phyloP scores from a whole-genome alignment of 2,888 invertebrate species.

The Phaedon cochleariae region DNA sequence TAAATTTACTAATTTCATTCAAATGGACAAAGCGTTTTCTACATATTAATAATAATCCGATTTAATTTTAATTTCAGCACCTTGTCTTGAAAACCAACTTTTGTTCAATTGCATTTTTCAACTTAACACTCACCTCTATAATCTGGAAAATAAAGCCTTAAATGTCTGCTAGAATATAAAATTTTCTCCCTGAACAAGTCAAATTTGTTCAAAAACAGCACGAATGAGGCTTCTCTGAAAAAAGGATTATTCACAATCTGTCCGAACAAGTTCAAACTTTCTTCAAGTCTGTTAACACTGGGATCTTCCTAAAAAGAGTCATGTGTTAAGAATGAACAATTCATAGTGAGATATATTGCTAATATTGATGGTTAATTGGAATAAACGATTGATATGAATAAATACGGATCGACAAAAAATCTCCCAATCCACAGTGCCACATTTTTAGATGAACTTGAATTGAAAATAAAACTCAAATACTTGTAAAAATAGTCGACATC shows the following conservation, averaged over 20 bases:
- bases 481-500: too few species aligned
- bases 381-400: too few species aligned
- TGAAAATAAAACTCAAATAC: too few species aligned
- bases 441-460: too few species aligned
- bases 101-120: slow-evolving; percentile 21
- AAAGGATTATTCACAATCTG: slow-evolving; percentile 73
- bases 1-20: too few species aligned
- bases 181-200: slow-evolving; percentile 74
- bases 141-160: slow-evolving; percentile 69
- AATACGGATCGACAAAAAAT: too few species aligned
- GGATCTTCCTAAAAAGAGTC: slow-evolving; percentile 67
- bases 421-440: too few species aligned
- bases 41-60: too few species aligned
- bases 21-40: too few species aligned
- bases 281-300: slow-evolving; percentile 69
- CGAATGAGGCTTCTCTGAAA: slow-evolving; percentile 70
- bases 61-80: too few species aligned
- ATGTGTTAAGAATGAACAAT: too few species aligned
- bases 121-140: slow-evolving; percentile 62
- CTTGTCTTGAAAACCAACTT: neutral
- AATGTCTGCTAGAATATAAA: slow-evolving; percentile 69
- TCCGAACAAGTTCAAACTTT: slow-evolving; percentile 70
- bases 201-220: slow-evolving; percentile 72
- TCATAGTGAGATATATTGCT: neutral
- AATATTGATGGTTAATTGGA: too few species aligned